These are phyloP conservation scores for Hirtodrosophila confusa DNA, from an alignment of 2,888 invertebrate species.

Conservation along the genomic window DNA sequence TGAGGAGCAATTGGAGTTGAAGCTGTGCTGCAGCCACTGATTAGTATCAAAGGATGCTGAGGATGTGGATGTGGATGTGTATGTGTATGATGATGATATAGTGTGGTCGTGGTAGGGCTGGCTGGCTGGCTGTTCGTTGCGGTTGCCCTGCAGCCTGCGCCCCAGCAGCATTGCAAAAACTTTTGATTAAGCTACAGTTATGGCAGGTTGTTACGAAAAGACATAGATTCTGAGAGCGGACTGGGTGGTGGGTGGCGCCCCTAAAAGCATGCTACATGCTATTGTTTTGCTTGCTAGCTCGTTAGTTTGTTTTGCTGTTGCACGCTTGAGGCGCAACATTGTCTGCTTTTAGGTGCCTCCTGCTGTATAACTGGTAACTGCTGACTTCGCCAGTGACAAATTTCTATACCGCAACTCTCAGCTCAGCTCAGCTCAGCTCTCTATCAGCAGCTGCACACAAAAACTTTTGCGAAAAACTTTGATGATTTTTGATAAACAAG, in stretches of 20 bases:
- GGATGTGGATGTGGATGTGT: slow-evolving; percentile 37
- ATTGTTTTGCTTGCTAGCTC: slow-evolving; percentile 76
- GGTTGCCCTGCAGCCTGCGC: slow-evolving; percentile 65
- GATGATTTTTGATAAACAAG: slow-evolving; percentile 71
- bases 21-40: slow-evolving; percentile 53
- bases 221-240: slow-evolving; percentile 10
- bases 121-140: slow-evolving; percentile 38
- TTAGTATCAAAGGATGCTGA: slow-evolving; percentile 67
- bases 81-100: slow-evolving; percentile 37
- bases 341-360: slow-evolving; percentile 47
- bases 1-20: slow-evolving; percentile 39
- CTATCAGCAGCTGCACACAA: slow-evolving; percentile 54
- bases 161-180: slow-evolving; percentile 71
- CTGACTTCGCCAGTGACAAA: slow-evolving; percentile 63
- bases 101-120: slow-evolving; percentile 15
- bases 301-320: slow-evolving; percentile 68
- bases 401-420: slow-evolving; percentile 42
- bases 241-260: background rate
- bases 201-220: slow-evolving; percentile 70
- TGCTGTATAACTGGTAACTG: background rate
- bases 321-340: slow-evolving; percentile 64
- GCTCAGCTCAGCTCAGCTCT: slow-evolving; percentile 10
- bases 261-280: slow-evolving; percentile 59
- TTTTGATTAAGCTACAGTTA: slow-evolving; percentile 83
- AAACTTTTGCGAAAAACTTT: slow-evolving; percentile 69